Evolutionary conservation across 2,113 vertebrate species (phyloP).

Genomic region (Phainopepla nitens): DNA sequence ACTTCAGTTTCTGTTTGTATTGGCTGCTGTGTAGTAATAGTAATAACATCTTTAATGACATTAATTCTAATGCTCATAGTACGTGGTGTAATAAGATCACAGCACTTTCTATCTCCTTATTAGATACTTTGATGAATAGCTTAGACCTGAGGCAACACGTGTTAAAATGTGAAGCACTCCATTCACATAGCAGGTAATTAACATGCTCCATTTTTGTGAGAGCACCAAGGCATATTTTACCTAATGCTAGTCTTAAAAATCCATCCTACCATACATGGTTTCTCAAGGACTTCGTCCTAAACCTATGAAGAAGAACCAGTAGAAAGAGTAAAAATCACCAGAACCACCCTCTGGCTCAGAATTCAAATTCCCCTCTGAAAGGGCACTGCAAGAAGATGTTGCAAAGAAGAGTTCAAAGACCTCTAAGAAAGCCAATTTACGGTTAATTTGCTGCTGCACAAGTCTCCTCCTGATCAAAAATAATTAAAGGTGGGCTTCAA

Average conservation of each 20-base stretch:
- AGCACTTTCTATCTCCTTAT: background rate
- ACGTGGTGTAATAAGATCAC: background rate
- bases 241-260: background rate
- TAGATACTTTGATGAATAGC: background rate
- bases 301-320: background rate
- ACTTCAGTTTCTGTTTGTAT: background rate
- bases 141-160: background rate
- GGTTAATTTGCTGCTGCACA: background rate
- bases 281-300: background rate
- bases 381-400: background rate
- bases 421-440: background rate
- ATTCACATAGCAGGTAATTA: background rate
- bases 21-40: background rate
- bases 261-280: background rate
- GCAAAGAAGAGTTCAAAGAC: background rate
- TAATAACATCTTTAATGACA: background rate
- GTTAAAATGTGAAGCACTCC: background rate
- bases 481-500: constrained; percentile 7
- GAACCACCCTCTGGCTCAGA: background rate
- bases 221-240: background rate
- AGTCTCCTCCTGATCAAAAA: background rate
- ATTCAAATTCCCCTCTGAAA: background rate
- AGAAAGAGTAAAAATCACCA: background rate
- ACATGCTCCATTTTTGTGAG: background rate
- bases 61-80: background rate